Conservation (phyloP, 2,797 vertebrate species). For the Eutrigla gurnardus region DNA sequence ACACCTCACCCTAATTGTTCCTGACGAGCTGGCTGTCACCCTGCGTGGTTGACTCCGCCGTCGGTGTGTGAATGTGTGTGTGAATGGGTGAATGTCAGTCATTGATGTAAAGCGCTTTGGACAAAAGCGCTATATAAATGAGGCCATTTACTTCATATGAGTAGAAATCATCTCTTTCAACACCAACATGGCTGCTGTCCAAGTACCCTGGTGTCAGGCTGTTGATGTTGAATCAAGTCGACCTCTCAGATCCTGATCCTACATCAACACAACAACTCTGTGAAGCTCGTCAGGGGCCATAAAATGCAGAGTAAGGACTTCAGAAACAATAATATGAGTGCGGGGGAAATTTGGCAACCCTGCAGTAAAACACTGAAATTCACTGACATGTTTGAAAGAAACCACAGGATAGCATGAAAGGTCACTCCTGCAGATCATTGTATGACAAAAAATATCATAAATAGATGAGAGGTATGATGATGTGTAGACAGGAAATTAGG, state of each 20-base stretch:
- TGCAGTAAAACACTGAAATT: not conserved
- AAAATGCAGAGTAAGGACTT: constrained; percentile 34
- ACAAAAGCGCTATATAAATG: no score
- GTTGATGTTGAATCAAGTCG: constrained; percentile 49
- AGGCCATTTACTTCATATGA: not conserved
- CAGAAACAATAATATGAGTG: constrained; percentile 49
- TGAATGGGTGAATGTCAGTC: no score
- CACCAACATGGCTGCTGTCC: constrained; percentile 38
- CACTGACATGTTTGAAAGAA: constrained; percentile 10
- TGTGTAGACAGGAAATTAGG: constrained; percentile 5
- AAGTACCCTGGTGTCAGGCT: constrained; percentile 27
- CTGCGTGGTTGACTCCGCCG: no score
- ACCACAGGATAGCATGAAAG: not conserved
- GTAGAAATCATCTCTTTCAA: constrained; percentile 31
- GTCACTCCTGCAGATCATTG: constrained; percentile 1
- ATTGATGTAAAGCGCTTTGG: no score
- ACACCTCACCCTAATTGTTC: no score
- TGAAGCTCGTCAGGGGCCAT: constrained; percentile 19
- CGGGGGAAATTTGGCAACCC: constrained; percentile 27
- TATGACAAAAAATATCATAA: not conserved
- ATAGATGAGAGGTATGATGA: no score
- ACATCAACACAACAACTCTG: constrained; percentile 35
- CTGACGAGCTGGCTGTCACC: no score
- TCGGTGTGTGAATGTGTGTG: no score
- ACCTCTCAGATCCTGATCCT: constrained; percentile 54